Base-by-base conservation (phyloP, 2,888 invertebrate species). In the Callinectes sapidus region DNA sequence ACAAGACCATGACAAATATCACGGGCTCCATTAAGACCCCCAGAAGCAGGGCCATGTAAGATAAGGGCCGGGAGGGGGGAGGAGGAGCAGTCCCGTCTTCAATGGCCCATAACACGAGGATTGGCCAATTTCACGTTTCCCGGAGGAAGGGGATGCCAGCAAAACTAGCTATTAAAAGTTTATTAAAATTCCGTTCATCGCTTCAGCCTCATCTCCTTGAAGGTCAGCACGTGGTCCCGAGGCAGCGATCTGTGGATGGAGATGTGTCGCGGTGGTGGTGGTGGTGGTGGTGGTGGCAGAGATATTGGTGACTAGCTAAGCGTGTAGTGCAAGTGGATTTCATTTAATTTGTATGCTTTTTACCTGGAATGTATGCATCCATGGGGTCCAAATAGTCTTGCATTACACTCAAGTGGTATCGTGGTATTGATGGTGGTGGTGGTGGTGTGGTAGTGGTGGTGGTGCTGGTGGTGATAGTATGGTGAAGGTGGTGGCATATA, bases 171-270 rank as follows among this genome's bases (percentile, higher is more conserved):
- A 71, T 71, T 71, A 71, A 71, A 71, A 71, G 71, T 71, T 71
- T 71, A 71, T 71, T 71, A 71, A 71, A 71, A 71, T 71, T 71
- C n/a, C 71, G n/a, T 71, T 71, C 71, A 71, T 71, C n/a, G 71
- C 71, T n/a, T 23, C 71, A 23, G 71, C 71, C 71, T 71, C 71
- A 71, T 71, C n/a, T 71, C 18, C 71, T 71, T 71, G 71, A 71
- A 71, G 71, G 71, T 71, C 71, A 71, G 71, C 71, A 71, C 71
- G 71, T 71, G 71, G 71, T 71, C 71, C n/a, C n/a, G n/a, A n/a
- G 23, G 71, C 55, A 18, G 71, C 55, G 55, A 14, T 55, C 55
- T 55, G 55, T 3, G 16, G 16, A 55, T 55, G 16, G 55, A 55
- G 55, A 16, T 13, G 55, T 55, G 55, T 55, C 55, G 55, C 55